Conservation (phyloP, 92 coral and sea anemone genomes). For the Porites lobata region DNA sequence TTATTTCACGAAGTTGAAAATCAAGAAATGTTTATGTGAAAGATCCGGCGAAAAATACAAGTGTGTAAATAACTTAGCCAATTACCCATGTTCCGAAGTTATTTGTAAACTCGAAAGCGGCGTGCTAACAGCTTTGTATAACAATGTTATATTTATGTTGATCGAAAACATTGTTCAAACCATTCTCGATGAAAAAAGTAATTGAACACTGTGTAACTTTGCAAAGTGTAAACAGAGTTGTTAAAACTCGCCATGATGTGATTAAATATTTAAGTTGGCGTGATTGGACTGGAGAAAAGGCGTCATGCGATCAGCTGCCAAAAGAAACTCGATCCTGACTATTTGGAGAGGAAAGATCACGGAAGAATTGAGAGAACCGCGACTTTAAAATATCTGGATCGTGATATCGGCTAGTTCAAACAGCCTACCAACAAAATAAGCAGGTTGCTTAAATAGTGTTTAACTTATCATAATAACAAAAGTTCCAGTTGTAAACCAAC, state of each 20-base stretch:
- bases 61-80: background rate
- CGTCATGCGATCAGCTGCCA: background rate
- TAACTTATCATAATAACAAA: background rate
- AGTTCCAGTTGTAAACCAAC: background rate
- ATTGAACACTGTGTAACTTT: slow-evolving; percentile 32
- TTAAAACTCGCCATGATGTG: slow-evolving; percentile 27
- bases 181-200: slow-evolving; percentile 18
- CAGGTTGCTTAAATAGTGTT: background rate
- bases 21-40: background rate
- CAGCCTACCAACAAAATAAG: too few relatives aligned
- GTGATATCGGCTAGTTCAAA: background rate
- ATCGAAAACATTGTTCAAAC: background rate
- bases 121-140: background rate
- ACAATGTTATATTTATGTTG: background rate
- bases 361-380: background rate
- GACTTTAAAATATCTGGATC: too few relatives aligned
- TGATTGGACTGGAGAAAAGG: background rate
- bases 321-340: background rate
- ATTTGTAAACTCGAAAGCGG: background rate
- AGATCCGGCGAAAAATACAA: background rate
- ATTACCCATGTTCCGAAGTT: background rate
- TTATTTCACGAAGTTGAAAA: too few relatives aligned
- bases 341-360: background rate
- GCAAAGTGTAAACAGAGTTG: slow-evolving; percentile 39
- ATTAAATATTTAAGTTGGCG: slow-evolving; percentile 24